Percentiles rank a stretch among this genome's conserved stretches.
phyloP scores from a whole-genome alignment of 2,888 invertebrate species.

The Embidobia sp. region DNA sequence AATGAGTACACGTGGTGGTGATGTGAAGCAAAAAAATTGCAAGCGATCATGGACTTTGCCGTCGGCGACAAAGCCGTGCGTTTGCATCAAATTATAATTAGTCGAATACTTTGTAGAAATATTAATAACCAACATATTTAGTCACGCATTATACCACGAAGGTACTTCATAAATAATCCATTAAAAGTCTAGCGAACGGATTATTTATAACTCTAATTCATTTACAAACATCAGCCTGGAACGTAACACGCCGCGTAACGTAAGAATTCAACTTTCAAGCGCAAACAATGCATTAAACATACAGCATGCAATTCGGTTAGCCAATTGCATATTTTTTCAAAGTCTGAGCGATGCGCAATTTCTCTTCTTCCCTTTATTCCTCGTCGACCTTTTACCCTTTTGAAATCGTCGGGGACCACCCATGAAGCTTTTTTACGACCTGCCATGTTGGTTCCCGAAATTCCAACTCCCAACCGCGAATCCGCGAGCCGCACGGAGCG shows the following conservation, averaged over 20 bases:
- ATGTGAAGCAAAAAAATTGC: conserved; percentile 46
- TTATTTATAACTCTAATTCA: conserved; percentile 33
- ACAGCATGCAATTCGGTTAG: conserved; percentile 22
- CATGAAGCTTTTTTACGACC: conserved; percentile 61
- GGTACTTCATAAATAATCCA: conserved; percentile 33
- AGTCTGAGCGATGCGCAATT: conserved; percentile 39
- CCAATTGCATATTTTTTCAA: conserved; percentile 48
- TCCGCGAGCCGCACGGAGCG: conserved; percentile 34
- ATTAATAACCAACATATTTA: conserved; percentile 50
- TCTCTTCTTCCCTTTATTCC: conserved; percentile 50
- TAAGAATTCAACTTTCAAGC: conserved; percentile 11
- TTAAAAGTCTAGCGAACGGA: background rate
- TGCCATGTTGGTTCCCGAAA: conserved; percentile 55
- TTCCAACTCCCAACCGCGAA: conserved; percentile 53
- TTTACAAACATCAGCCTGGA: conserved; percentile 3
- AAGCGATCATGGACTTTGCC: conserved; percentile 50
- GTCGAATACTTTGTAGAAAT: conserved; percentile 39
- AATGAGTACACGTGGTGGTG: conserved; percentile 27
- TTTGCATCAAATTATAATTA: conserved; percentile 45
- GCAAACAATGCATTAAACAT: conserved; percentile 1
- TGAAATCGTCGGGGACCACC: conserved; percentile 61
- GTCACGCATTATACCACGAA: conserved; percentile 39
- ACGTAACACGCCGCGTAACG: background rate
- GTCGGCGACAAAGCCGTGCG: conserved; percentile 43
- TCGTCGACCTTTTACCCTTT: conserved; percentile 62